These are phyloP conservation scores for Psilopogon haemacephalus DNA, from an alignment of 2,113 vertebrate genomes.

Conservation along the genomic window DNA sequence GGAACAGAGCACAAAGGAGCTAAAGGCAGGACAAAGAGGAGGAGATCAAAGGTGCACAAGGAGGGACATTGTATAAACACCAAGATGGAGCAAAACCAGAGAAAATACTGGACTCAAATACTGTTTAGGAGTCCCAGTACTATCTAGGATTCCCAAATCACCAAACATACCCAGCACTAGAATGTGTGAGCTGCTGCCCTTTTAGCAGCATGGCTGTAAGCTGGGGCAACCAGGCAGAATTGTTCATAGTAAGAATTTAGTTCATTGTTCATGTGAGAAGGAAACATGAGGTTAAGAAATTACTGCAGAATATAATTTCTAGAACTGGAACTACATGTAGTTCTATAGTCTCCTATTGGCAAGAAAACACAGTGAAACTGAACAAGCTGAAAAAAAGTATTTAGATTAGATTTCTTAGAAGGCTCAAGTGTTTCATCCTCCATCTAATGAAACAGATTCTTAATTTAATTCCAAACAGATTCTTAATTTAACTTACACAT, in stretches of 20 bases:
- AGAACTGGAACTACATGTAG: not conserved
- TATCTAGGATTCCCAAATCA: not conserved
- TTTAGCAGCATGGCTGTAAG: not conserved
- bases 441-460: too few relatives aligned
- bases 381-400: not conserved
- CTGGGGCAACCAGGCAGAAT: not conserved
- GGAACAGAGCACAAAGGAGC: not conserved
- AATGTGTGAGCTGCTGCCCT: not conserved
- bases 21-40: not conserved
- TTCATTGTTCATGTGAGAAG: not conserved
- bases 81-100: not conserved
- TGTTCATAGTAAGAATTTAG: constrained; percentile 15
- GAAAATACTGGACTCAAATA: not conserved
- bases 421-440: not conserved
- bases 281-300: not conserved
- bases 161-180: not conserved
- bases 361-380: not conserved
- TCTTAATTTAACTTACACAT: constrained; percentile 1
- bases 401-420: constrained; percentile 8
- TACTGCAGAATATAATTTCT: not conserved
- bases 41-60: not conserved
- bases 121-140: not conserved
- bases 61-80: not conserved
- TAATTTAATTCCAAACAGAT: not conserved
- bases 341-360: not conserved